Evolutionary conservation across 2,113 vertebrate genomes (phyloP).

Genomic region (Himantopus leucocephalus): DNA sequence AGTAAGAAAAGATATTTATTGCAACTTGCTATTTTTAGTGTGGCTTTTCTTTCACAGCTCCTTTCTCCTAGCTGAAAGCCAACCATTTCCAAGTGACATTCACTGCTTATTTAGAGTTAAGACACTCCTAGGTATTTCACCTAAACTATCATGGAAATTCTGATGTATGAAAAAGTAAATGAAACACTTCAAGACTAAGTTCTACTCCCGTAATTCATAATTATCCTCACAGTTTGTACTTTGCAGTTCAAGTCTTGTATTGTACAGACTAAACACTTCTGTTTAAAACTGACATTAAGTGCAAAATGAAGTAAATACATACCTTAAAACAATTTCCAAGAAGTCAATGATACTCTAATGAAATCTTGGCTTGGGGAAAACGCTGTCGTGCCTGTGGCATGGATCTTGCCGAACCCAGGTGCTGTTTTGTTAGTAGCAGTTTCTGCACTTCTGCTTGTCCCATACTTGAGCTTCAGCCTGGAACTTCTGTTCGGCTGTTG

Average conservation of each 20-base stretch:
- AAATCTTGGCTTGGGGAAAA: too few species aligned
- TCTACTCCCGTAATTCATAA: background rate
- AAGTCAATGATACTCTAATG: background rate
- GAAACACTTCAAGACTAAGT: background rate
- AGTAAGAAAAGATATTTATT: background rate
- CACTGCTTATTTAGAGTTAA: background rate
- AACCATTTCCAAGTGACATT: background rate
- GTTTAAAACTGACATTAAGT: background rate
- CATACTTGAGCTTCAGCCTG: background rate
- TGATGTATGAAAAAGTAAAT: background rate
- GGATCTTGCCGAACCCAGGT: accelerated
- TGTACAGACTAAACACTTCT: too few species aligned
- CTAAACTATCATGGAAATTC: background rate
- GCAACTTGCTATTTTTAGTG: background rate
- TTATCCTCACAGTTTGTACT: background rate
- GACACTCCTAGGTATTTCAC: background rate
- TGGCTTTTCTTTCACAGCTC: background rate
- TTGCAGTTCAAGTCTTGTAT: background rate
- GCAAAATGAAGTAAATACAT: background rate
- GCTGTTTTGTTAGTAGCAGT: accelerated
- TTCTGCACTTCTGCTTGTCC: background rate
- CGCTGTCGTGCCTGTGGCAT: too few species aligned
- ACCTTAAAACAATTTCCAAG: background rate
- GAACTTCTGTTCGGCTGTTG: background rate
- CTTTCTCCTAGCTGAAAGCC: background rate